Base-by-base conservation (phyloP, 2,797 vertebrate species). In the Trematomus bernacchii region DNA sequence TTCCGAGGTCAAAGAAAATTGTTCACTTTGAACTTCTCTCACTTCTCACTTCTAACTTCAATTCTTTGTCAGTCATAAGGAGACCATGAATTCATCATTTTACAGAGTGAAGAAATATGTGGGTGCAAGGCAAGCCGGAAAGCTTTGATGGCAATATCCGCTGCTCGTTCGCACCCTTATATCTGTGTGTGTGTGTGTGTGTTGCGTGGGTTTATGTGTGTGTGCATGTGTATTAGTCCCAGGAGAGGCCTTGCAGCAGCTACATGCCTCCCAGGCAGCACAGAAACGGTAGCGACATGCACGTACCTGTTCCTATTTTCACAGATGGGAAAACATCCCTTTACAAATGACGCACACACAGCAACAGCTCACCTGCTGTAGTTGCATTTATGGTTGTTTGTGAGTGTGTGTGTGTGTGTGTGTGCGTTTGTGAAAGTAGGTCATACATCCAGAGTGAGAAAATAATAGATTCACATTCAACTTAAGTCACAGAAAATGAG, bases 381-480 rank as follows among this genome's bases (percentile, higher is more conserved):
- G 70, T 74, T 76, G 66, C 80, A 82, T 27, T 27, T 27, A 27
- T 27, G 27, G 27, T 27, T 27, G 27, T 27, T 27, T 27, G 4
- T 27, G 77, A 77, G 52, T 65, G 66, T 64, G 33, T 46, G 58
- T 57, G 43, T 46, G 58, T 57, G 43, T 52, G 37, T 15, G 55
- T 18, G 54, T 6, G 70, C 19, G 53, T 48, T 48, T 66, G 53
- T 57, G 71, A 54, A 76, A 92, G 87, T 95, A 93, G 94, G 94
- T 95, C 93, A 95, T 83, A 79, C 85, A 93, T 91, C 90, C 83
- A 85, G 71, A 90, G 87, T 88, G 86, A 89, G 86, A 86, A 86
- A 92, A 88, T 90, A 93, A 90, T 85, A 82, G 84, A 91, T 93
- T 91, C 89, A 88, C 75, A 89, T 92, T 92, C 80, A 92, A 91